Evolutionary conservation across 2,888 invertebrate species (phyloP).

Genomic region (Xestobium rufovillosum): DNA sequence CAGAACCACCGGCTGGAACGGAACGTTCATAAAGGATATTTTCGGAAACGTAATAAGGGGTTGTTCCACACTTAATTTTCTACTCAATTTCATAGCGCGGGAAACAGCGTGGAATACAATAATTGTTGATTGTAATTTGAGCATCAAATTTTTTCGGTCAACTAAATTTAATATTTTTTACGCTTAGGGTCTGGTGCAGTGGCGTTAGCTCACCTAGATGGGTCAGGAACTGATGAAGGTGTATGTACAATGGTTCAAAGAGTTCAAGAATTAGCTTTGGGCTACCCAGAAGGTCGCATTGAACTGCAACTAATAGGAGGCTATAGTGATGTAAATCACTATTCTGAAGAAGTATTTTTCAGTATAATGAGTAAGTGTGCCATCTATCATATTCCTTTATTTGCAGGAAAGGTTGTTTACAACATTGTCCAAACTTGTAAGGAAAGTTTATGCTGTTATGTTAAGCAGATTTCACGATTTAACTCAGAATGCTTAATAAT

Average conservation of each 20-base stretch:
- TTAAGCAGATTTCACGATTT: neutral
- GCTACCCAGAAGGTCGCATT: slow-evolving; percentile 80
- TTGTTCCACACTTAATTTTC: too few relatives aligned
- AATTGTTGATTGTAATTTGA: too few relatives aligned
- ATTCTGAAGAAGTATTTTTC: slow-evolving; percentile 83
- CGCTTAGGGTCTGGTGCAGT: slow-evolving; percentile 82
- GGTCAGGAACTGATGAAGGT: slow-evolving; percentile 77
- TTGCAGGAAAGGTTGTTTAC: too few relatives aligned
- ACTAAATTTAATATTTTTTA: too few relatives aligned
- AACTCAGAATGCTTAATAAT: neutral
- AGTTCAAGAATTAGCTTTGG: slow-evolving; percentile 79
- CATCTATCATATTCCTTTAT: slow-evolving; percentile 4
- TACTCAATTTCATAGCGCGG: too few relatives aligned
- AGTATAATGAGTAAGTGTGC: slow-evolving; percentile 74
- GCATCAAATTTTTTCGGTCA: too few relatives aligned
- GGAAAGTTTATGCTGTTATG: too few relatives aligned
- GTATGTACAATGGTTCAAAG: slow-evolving; percentile 74
- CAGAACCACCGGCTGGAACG: too few relatives aligned
- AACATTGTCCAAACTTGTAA: too few relatives aligned
- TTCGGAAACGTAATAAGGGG: too few relatives aligned
- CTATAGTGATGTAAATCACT: slow-evolving; percentile 77
- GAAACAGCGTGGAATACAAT: too few relatives aligned
- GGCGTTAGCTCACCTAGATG: slow-evolving; percentile 76
- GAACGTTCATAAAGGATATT: too few relatives aligned
- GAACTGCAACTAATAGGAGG: slow-evolving; percentile 89